Evolutionary conservation across 2,888 invertebrate species (phyloP), one percentile per base, ranked within the genome.

Genomic region (Eueremaeus valkanovi): DNA sequence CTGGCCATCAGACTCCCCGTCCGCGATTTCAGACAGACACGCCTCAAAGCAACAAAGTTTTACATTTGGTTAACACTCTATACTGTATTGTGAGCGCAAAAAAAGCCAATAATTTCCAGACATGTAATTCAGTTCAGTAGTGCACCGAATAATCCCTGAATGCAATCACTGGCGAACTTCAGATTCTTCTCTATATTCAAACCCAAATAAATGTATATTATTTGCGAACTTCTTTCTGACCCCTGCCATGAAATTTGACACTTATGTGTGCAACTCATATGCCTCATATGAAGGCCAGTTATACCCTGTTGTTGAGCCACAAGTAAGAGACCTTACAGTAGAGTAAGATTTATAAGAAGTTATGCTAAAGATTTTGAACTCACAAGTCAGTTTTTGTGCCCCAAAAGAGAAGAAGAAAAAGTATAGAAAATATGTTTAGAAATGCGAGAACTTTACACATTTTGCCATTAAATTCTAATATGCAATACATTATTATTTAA

Each of bases 1-100:
- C 36, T 63, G 63, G 33, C 63, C 63, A 63, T 63, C 63, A 63
- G 63, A 33, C 63, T 63, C 63, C 63, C 63, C n/a, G 63, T 63
- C n/a, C 63, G n/a, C 9, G 16, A 9, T 18, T 36, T 16, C 36
- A 63, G 63, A 63, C 63, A n/a, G 63, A 63, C 63, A 63, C 63
- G 63, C 63, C 63, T 63, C 33, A 36, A 18, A 63, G 63, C 63
- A 63, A 31, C 63, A 21, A 36, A 33, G 63, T 63, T 63, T 33
- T 11, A 36, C 63, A 63, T 33, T 63, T 63, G n/a, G n/a, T n/a
- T n/a, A n/a, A n/a, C n/a, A n/a, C 21, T 13, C 33, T 21, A 11
- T 16, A 63, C 33, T 8, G 33, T 63, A 33, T 63, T 31, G 63
- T 63, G 36, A 63, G n/a, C n/a, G n/a, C 31, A 63, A 33, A 33